phyloP scores from a whole-genome alignment of 2,113 vertebrate genomes.

The Chaetura pelagica region DNA sequence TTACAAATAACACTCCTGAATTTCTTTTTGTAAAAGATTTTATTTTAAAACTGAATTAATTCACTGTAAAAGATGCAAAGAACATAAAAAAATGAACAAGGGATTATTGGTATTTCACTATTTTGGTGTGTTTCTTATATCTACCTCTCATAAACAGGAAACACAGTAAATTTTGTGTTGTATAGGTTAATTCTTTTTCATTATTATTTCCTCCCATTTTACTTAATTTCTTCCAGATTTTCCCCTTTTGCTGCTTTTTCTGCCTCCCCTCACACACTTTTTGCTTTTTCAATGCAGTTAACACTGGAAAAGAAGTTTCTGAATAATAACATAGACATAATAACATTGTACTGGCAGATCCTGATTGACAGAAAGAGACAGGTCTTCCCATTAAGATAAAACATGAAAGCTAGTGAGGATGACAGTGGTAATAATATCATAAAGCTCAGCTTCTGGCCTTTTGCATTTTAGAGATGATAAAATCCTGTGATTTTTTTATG shows the following conservation, averaged over 20 bases:
- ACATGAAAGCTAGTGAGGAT: constrained; percentile 24
- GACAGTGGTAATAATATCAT: constrained; percentile 12
- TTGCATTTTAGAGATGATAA: neutral
- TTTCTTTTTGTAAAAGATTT: neutral
- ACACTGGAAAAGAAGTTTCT: constrained; percentile 2
- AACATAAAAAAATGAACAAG: fast-evolving
- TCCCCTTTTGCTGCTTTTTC: neutral
- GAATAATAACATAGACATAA: constrained; percentile 17
- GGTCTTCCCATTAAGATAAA: constrained; percentile 16
- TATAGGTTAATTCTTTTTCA: neutral
- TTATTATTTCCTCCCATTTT: neutral
- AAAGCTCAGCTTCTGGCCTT: neutral
- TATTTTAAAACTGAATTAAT: neutral
- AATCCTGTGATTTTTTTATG: neutral
- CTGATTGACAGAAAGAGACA: constrained; percentile 47
- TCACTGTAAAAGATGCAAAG: neutral
- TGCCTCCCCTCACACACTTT: neutral
- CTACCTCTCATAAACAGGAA: neutral
- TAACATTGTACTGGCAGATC: neutral
- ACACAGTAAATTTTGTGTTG: neutral
- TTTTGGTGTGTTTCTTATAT: neutral
- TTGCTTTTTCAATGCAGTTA: neutral
- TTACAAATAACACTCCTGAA: neutral
- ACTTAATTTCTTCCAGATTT: neutral
- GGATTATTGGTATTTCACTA: neutral